These are phyloP conservation scores for Terebella lapidaria DNA, from an alignment of 2,888 invertebrate genomes.

Conservation along the genomic window DNA sequence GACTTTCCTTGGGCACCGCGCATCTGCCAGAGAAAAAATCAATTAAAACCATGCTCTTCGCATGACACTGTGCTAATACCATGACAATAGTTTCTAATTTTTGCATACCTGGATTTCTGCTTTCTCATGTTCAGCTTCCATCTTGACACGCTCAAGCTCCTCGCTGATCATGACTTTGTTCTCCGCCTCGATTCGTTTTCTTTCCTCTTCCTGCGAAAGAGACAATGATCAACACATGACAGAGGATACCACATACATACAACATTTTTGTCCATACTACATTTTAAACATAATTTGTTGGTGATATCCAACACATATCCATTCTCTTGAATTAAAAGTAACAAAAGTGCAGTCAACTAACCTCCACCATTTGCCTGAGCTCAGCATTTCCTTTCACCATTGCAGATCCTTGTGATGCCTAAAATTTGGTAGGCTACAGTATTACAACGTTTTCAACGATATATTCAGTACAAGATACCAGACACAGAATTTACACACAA, in stretches of 20 bases:
- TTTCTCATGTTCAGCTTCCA: conserved; percentile 41
- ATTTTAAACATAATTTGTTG: too few relatives aligned
- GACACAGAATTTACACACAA: too few relatives aligned
- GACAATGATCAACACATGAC: background rate
- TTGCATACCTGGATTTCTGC: conserved; percentile 37
- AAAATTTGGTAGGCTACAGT: conserved; percentile 4
- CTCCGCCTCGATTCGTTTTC: conserved; percentile 34
- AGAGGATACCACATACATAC: too few relatives aligned
- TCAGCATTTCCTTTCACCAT: conserved; percentile 42
- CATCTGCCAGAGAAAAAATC: conserved; percentile 28
- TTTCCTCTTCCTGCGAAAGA: conserved; percentile 35
- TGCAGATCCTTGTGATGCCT: conserved; percentile 37
- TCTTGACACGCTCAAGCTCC: conserved; percentile 39
- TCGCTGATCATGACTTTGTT: conserved; percentile 39
- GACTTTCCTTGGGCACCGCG: conserved; percentile 34
- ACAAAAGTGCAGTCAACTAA: too few relatives aligned
- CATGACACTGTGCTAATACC: too few relatives aligned
- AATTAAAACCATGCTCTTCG: too few relatives aligned
- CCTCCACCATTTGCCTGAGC: conserved; percentile 44
- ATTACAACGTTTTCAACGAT: too few relatives aligned
- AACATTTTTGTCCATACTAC: too few relatives aligned
- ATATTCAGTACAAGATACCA: too few relatives aligned
- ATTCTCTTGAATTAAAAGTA: too few relatives aligned
- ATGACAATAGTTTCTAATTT: too few relatives aligned
- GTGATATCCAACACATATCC: too few relatives aligned